phyloP scores from a whole-genome alignment of 1,140 invertebrate species.

The Heliothis virescens region DNA sequence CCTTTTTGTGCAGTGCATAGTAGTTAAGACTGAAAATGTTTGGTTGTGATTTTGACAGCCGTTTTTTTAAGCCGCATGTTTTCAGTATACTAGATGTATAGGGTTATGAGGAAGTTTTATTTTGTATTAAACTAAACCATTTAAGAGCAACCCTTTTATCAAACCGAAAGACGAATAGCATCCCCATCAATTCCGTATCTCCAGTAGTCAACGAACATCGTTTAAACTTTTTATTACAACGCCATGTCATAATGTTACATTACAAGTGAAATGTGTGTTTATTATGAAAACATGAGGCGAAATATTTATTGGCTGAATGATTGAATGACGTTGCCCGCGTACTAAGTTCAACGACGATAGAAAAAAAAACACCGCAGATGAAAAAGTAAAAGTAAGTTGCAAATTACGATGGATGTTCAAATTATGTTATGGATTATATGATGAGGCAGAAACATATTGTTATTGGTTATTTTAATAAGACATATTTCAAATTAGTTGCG shows the following conservation, averaged over 20 bases:
- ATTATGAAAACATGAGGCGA: constrained; percentile 74
- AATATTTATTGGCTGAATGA: constrained; percentile 73
- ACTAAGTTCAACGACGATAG: constrained; percentile 27
- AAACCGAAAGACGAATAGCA: constrained; percentile 39
- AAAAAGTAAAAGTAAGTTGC: constrained; percentile 22
- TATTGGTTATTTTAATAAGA: constrained; percentile 27
- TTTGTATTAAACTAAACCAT: background rate
- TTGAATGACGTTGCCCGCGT: constrained; percentile 57
- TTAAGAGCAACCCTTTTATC: background rate
- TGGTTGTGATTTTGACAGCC: too few relatives aligned
- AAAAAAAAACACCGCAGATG: background rate
- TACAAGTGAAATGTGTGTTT: constrained; percentile 60
- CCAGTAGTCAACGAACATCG: constrained; percentile 42
- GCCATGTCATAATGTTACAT: constrained; percentile 56
- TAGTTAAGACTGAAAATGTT: too few relatives aligned
- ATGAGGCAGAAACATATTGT: constrained; percentile 40
- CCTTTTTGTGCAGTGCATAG: too few relatives aligned
- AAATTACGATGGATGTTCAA: constrained; percentile 16
- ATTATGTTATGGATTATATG: constrained; percentile 27
- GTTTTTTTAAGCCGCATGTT: too few relatives aligned
- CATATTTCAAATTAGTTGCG: constrained; percentile 32
- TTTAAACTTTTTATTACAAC: constrained; percentile 58
- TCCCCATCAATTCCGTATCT: constrained; percentile 40
- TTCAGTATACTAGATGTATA: too few relatives aligned
- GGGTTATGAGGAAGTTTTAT: too few relatives aligned